These are phyloP conservation scores for Leptoteleia sp. DNA, from an alignment of 1,140 invertebrate genomes.

Conservation along the genomic window DNA sequence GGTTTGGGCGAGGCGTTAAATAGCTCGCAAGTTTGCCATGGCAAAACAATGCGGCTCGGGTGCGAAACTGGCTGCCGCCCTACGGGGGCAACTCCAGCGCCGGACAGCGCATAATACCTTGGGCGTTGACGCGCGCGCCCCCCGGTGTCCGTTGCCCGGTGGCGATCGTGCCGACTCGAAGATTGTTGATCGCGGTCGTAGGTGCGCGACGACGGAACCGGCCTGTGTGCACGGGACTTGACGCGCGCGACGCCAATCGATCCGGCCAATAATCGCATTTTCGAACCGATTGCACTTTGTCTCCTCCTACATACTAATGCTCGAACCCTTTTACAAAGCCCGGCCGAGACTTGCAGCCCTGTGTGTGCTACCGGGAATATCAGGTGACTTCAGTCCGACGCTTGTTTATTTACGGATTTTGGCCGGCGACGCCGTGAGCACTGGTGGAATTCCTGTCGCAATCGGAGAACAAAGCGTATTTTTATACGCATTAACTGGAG, in stretches of 20 bases:
- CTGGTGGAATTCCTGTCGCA: conserved; percentile 22
- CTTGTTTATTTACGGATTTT: conserved; percentile 47
- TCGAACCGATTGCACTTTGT: conserved; percentile 64
- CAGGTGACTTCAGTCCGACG: conserved; percentile 15
- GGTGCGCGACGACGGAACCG: conserved; percentile 59
- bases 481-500: conserved; percentile 1
- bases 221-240: too few relatives aligned
- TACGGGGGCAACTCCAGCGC: conserved; percentile 35
- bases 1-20: conserved; percentile 77
- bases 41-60: conserved; percentile 77
- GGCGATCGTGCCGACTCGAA: conserved; percentile 58
- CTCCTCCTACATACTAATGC: conserved; percentile 47
- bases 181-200: conserved; percentile 47
- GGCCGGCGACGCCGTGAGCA: conserved; percentile 16
- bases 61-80: conserved; percentile 73
- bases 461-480: conserved; percentile 24
- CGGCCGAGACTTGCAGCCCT: too few relatives aligned
- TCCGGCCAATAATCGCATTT: conserved; percentile 62
- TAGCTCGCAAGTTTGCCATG: conserved; percentile 77
- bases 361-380: conserved; percentile 5
- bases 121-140: conserved; percentile 50
- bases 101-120: conserved; percentile 52
- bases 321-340: conserved; percentile 55
- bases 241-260: conserved; percentile 35
- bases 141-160: conserved; percentile 56